Evolutionary conservation across 2,888 invertebrate genomes (phyloP).

Genomic region (Nasonia oneida): DNA sequence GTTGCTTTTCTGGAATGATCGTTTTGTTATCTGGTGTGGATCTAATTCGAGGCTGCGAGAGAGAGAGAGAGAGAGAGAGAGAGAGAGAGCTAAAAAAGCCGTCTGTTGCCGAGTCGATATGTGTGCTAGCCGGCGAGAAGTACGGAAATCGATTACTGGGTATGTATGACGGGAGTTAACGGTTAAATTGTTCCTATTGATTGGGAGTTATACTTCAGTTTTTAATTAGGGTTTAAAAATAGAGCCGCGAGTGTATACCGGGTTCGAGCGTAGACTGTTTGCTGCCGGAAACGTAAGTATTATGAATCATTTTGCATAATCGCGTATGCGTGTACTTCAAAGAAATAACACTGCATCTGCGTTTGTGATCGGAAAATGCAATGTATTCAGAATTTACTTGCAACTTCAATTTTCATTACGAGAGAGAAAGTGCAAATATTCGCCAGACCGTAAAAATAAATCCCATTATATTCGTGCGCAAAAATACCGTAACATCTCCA

Average conservation of each 20-base stretch:
- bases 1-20: slow-evolving; percentile 39
- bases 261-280: not conserved
- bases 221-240: slow-evolving; percentile 5
- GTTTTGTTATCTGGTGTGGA: slow-evolving; percentile 38
- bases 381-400: too few species aligned
- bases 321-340: not conserved
- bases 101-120: not conserved
- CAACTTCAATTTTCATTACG: too few species aligned
- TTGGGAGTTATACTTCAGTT: not conserved
- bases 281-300: not conserved
- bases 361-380: too few species aligned
- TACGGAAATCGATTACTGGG: slow-evolving; percentile 11
- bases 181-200: not conserved
- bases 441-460: not conserved
- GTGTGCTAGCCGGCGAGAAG: not conserved
- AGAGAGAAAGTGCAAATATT: not conserved
- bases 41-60: slow-evolving; percentile 34
- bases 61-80: not conserved
- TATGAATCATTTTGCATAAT: not conserved
- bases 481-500: not conserved
- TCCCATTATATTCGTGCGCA: not conserved
- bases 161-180: not conserved
- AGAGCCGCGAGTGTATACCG: not conserved
- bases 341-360: too few species aligned
- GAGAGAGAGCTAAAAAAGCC: not conserved